A percentile compares a stretch with the other conserved stretches of the same genome.
Evolutionary conservation across 2,888 invertebrate genomes (phyloP).

Genomic region (Anorthoa munda): DNA sequence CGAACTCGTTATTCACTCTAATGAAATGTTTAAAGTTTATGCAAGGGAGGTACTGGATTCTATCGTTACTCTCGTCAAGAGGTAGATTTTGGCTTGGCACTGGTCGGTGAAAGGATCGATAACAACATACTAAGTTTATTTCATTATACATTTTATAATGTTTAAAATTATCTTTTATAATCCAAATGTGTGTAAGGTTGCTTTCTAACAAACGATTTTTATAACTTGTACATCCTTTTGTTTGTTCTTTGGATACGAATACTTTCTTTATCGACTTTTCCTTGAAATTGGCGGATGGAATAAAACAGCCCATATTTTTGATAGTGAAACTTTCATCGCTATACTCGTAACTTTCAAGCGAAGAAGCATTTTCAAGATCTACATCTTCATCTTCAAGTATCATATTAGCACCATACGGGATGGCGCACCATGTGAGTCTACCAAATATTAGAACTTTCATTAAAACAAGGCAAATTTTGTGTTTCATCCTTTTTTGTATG

Average conservation of each 20-base stretch:
- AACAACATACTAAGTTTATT: constrained; percentile 89
- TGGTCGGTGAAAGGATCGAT: constrained; percentile 87
- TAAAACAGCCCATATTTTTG: constrained; percentile 91
- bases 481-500: neutral
- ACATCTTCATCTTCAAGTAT: neutral
- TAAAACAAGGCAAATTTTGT: constrained; percentile 9
- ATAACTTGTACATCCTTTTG: constrained; percentile 59
- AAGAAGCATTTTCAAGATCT: constrained; percentile 4
- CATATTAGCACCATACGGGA: neutral
- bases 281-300: constrained; percentile 90
- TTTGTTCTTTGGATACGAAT: neutral
- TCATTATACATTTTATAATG: constrained; percentile 69
- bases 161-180: constrained; percentile 79
- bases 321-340: constrained; percentile 80
- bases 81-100: neutral
- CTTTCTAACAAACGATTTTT: constrained; percentile 71
- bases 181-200: constrained; percentile 88
- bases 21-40: constrained; percentile 80
- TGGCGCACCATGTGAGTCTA: constrained; percentile 1
- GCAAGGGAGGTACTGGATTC: constrained; percentile 83
- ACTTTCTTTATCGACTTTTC: constrained; percentile 71
- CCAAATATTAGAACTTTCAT: constrained; percentile 22
- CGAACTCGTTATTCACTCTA: constrained; percentile 91
- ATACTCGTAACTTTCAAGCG: constrained; percentile 25
- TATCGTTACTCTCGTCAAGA: constrained; percentile 7